phyloP scores from a whole-genome alignment of 2,888 invertebrate genomes.

The Antitype chi region DNA sequence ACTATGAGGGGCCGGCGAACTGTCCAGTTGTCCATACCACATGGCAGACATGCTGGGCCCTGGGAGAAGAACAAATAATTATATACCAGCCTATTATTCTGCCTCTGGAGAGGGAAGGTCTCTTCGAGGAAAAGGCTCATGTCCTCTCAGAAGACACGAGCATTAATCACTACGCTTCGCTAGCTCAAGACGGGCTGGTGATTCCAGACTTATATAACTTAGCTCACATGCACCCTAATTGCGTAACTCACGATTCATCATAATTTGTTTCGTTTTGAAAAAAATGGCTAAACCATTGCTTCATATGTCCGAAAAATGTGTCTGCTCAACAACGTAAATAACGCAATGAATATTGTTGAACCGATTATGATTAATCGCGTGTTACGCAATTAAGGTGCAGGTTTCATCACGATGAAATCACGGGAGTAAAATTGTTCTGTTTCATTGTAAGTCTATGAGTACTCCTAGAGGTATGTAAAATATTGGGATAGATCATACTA shows the following conservation, averaged over 20 bases:
- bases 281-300: too few relatives aligned
- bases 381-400: too few relatives aligned
- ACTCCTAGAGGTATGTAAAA: background rate
- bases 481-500: background rate
- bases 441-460: background rate
- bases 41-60: constrained; percentile 83
- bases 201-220: background rate
- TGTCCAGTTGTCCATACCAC: constrained; percentile 85
- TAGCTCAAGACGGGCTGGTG: background rate
- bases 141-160: background rate
- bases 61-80: constrained; percentile 49
- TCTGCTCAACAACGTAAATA: too few relatives aligned
- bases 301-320: too few relatives aligned
- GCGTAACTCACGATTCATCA: too few relatives aligned
- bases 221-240: too few relatives aligned
- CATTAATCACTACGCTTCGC: background rate
- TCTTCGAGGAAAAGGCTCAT: background rate
- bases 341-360: too few relatives aligned
- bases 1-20: constrained; percentile 86
- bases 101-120: background rate
- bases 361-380: too few relatives aligned
- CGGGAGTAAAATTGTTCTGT: background rate
- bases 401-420: background rate
- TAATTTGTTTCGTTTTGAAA: too few relatives aligned
- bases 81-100: background rate